Evolutionary conservation across 1,140 invertebrate species (phyloP), one percentile per base, ranked within the genome.

Genomic region (Yoshiicerus persimilis): DNA sequence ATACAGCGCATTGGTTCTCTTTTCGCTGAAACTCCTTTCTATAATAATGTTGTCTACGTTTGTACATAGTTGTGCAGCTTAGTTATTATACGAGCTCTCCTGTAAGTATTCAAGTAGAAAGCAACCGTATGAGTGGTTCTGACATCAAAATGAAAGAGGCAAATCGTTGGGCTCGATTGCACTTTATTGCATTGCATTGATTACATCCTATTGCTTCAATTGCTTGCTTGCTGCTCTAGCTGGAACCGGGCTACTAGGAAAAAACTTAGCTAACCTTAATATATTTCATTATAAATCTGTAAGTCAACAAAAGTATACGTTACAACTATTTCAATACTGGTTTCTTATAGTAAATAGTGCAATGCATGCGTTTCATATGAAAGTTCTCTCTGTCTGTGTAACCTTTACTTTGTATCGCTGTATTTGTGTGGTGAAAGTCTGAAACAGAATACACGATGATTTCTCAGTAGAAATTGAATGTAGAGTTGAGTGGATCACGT

Each of bases 121-220:
- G 66, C 13, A 27, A 70, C 30, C 30, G 32, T 32, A 34, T 80
- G 75, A 80, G 75, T 80, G 75, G 75, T 80, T 80, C 34, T 80
- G 75, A 80, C 75, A 80, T 80, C 75, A 20, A 80, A 80, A 80
- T 80, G 75, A 80, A 80, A 80, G 75, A 80, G 75, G 66, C 66
- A 80, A 80, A 80, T 80, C 75, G 75, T 80, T 80, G 34, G 75
- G 75, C 75, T 80, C 75, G 75, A 80, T 80, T 80, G 75, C 75
- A 80, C 75, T 80, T 80, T 80, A 80, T 80, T 80, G 75, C 75
- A 80, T 80, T 80, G 75, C 75, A 80, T 80, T 80, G 75, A 80
- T 80, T 80, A 80, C 75, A 80, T 80, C 38, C 75, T 80, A 80
- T 80, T 80, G 75, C 62, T 66, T 25, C n/a, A n/a, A 66, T 25